Evolutionary conservation across 2,888 invertebrate species (phyloP).

Genomic region (Lingula anatina): DNA sequence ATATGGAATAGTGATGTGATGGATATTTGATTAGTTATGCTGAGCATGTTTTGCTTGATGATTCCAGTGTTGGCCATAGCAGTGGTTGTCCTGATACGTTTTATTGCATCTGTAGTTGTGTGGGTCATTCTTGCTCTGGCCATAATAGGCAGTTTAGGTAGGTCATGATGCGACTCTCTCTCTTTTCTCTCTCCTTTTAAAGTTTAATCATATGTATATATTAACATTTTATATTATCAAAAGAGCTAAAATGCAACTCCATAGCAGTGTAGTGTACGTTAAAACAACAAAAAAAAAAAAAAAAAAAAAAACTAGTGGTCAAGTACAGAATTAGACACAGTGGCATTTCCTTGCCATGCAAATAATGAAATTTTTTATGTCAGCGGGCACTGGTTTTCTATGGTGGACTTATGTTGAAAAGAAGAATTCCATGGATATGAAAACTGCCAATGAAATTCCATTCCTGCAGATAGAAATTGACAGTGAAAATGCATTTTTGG

Average conservation of each 20-base stretch:
- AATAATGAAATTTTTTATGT: conserved; percentile 7
- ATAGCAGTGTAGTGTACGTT: neutral
- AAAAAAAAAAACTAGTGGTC: no score
- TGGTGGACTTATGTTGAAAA: conserved; percentile 87
- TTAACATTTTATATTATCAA: neutral
- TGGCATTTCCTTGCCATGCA: no score
- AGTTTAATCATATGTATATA: neutral
- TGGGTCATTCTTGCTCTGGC: conserved; percentile 83
- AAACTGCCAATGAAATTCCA: conserved; percentile 31
- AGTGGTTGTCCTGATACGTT: conserved; percentile 77
- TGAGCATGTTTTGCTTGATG: no score
- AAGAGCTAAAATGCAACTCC: neutral
- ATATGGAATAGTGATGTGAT: no score
- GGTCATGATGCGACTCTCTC: conserved; percentile 18
- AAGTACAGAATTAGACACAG: no score
- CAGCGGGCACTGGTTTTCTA: conserved; percentile 66
- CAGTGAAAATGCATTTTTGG: conserved; percentile 80
- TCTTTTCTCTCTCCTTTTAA: neutral
- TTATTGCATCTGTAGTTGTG: conserved; percentile 76
- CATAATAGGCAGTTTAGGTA: conserved; percentile 68
- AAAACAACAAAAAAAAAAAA: no score
- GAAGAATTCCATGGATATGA: conserved; percentile 62
- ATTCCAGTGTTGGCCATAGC: conserved; percentile 74
- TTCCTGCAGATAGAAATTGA: conserved; percentile 72
- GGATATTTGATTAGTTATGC: no score